phyloP scores from a whole-genome alignment of 2,797 vertebrate species.

The Eidolon dupreanum region DNA sequence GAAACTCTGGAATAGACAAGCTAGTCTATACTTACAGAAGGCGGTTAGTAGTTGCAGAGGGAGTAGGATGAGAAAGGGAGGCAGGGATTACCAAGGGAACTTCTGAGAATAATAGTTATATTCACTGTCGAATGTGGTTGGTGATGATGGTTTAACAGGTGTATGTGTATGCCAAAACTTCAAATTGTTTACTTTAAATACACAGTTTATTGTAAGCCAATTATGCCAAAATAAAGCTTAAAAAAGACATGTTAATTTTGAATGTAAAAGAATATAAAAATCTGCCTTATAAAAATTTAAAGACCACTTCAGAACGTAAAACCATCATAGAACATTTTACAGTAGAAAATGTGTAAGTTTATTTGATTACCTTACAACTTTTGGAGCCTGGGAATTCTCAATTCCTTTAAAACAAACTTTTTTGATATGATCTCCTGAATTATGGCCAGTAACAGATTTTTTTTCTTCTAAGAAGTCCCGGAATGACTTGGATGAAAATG shows the following conservation, averaged over 20 bases:
- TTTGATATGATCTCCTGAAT: slow-evolving; percentile 81
- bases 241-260: background rate
- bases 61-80: background rate
- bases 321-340: slow-evolving; percentile 24
- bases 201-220: background rate
- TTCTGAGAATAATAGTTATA: background rate
- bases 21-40: background rate
- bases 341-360: slow-evolving; percentile 56
- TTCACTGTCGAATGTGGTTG: background rate
- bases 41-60: background rate
- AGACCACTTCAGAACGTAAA: slow-evolving; percentile 44
- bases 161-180: background rate
- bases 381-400: slow-evolving; percentile 86
- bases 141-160: background rate
- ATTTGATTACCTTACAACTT: slow-evolving; percentile 87
- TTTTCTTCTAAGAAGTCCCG: slow-evolving; percentile 93
- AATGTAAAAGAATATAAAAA: slow-evolving; percentile 41
- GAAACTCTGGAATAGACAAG: background rate
- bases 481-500: slow-evolving; percentile 91
- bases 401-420: slow-evolving; percentile 89
- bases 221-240: background rate
- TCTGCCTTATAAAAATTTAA: background rate
- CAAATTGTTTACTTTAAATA: background rate
- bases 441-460: slow-evolving; percentile 80
- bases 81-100: background rate